phyloP scores from a whole-genome alignment of 2,113 vertebrate genomes.

The Oenanthe melanoleuca region DNA sequence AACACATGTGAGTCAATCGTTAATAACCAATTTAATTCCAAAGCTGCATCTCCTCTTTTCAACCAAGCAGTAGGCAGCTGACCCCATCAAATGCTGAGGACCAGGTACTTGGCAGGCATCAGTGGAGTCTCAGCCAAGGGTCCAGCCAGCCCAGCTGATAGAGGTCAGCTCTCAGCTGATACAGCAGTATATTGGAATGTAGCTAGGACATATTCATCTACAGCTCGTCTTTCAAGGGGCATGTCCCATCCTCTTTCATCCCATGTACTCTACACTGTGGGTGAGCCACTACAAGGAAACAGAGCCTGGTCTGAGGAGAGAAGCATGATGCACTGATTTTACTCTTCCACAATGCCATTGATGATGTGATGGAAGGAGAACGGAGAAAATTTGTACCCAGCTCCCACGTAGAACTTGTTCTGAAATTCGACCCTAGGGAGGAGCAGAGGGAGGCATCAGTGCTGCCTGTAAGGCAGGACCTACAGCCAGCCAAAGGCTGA shows the following conservation, averaged over 20 bases:
- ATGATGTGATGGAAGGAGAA: slow-evolving; percentile 81
- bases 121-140: background rate
- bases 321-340: background rate
- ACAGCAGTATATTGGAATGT: background rate
- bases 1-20: background rate
- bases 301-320: background rate
- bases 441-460: background rate
- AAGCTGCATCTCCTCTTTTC: background rate
- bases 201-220: background rate
- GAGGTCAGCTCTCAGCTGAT: background rate
- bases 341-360: slow-evolving; percentile 69
- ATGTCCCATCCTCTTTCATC: background rate
- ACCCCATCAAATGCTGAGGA: background rate
- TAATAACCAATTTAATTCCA: slow-evolving; percentile 28
- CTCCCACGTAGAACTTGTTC: slow-evolving; percentile 83
- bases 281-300: background rate
- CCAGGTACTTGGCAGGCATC: background rate
- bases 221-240: background rate
- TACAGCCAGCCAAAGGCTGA: background rate
- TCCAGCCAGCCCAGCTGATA: background rate
- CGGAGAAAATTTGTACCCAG: slow-evolving; percentile 78
- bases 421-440: slow-evolving; percentile 84
- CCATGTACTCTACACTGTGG: background rate
- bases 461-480: background rate
- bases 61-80: background rate